Percentiles rank a stretch among this genome's conserved stretches.
phyloP scores from a whole-genome alignment of 2,797 vertebrate species.

The Crax fasciolata region DNA sequence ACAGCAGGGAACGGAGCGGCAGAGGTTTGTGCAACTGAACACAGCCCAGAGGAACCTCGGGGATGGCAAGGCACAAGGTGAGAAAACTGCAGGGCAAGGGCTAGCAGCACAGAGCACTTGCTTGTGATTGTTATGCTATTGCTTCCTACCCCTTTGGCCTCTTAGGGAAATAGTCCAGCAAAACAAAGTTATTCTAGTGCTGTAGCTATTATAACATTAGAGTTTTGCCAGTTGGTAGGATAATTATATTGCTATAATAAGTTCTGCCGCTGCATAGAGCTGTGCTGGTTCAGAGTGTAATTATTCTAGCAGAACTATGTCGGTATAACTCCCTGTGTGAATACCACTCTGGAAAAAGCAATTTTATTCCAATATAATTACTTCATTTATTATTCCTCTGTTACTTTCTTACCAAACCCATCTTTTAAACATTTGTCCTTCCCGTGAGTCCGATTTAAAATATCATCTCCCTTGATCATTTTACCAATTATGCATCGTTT shows the following conservation, averaged over 20 bases:
- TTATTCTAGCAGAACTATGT: conserved; percentile 53
- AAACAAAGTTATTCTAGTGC: conserved; percentile 40
- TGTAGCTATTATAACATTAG: conserved; percentile 6
- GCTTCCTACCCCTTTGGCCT: conserved; percentile 8
- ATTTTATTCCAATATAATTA: conserved; percentile 65
- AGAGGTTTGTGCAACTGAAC: accelerated
- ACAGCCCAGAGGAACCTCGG: background rate
- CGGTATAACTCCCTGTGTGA: conserved; percentile 45
- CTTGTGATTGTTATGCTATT: background rate
- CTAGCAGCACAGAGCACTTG: background rate
- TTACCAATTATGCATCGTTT: conserved; percentile 49
- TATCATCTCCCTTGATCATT: conserved; percentile 57
- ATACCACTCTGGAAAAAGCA: conserved; percentile 46
- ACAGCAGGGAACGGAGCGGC: background rate
- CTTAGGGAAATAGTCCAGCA: conserved; percentile 8
- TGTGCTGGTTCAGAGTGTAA: conserved; percentile 53
- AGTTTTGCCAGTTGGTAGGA: conserved; percentile 47
- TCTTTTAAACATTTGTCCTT: conserved; percentile 60
- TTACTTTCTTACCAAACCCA: conserved; percentile 42
- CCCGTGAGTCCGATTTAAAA: conserved; percentile 59
- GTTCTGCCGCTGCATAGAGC: conserved; percentile 48
- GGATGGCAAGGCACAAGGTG: background rate
- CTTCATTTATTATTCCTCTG: conserved; percentile 68
- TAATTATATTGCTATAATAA: conserved; percentile 64
- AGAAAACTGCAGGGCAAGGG: background rate